Evolutionary conservation across 2,797 vertebrate species (phyloP).

Genomic region (Neoniphon sammara): DNA sequence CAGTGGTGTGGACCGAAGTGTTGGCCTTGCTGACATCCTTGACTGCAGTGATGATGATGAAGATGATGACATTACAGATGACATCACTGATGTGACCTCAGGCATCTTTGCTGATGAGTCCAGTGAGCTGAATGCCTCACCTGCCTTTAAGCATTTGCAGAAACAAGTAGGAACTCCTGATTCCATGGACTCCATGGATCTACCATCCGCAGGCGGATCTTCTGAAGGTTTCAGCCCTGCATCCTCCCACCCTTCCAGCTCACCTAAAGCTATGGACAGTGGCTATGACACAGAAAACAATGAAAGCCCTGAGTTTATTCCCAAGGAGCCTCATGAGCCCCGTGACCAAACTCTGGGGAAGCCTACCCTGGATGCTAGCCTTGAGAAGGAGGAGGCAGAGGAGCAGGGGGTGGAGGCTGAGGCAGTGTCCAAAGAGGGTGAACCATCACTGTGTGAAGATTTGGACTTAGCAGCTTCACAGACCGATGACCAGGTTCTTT

Average conservation of each 20-base stretch:
- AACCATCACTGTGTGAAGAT: slow-evolving; percentile 32
- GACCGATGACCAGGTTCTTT: slow-evolving; percentile 76
- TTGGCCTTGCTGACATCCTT: slow-evolving; percentile 81
- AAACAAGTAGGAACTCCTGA: slow-evolving; percentile 90
- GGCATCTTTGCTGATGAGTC: slow-evolving; percentile 86
- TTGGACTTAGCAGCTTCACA: slow-evolving; percentile 62
- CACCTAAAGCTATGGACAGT: slow-evolving; percentile 91
- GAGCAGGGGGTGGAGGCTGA: slow-evolving; percentile 45
- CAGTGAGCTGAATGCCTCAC: slow-evolving; percentile 72
- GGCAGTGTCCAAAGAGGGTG: slow-evolving; percentile 42
- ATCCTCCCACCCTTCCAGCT: slow-evolving; percentile 80
- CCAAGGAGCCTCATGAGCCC: slow-evolving; percentile 89
- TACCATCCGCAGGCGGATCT: slow-evolving; percentile 86
- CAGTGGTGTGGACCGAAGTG: slow-evolving; percentile 71
- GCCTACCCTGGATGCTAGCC: slow-evolving; percentile 44
- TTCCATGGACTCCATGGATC: slow-evolving; percentile 90
- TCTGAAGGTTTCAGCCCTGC: slow-evolving; percentile 86
- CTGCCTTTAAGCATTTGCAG: slow-evolving; percentile 85
- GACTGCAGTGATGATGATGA: slow-evolving; percentile 85
- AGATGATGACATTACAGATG: slow-evolving; percentile 83
- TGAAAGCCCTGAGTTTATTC: slow-evolving; percentile 95
- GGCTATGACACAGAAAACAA: slow-evolving; percentile 98
- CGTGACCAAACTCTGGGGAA: slow-evolving; percentile 81
- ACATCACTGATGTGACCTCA: slow-evolving; percentile 86
- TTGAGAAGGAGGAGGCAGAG: slow-evolving; percentile 54